Evolutionary conservation across 2,797 vertebrate species (phyloP).

Genomic region (Botia kubotai): DNA sequence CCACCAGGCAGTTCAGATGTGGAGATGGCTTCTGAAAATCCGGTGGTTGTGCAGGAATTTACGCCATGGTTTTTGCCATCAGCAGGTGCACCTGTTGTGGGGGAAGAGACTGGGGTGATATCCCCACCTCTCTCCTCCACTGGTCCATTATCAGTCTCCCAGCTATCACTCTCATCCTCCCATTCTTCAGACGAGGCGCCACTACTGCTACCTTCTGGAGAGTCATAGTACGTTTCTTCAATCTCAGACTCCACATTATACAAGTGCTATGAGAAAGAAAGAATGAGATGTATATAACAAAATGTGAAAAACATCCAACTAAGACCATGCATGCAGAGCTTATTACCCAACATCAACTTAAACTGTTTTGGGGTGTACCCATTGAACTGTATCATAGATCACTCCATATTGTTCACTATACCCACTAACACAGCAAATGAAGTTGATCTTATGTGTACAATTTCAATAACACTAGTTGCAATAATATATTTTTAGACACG

Average conservation of each 20-base stretch:
- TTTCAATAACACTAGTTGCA: too few relatives aligned
- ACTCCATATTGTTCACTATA: too few relatives aligned
- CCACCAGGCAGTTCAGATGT: conserved; percentile 26
- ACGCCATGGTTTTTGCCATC: conserved; percentile 37
- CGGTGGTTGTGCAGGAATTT: conserved; percentile 13
- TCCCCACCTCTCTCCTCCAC: conserved; percentile 86
- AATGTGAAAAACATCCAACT: too few relatives aligned
- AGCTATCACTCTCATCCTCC: conserved; percentile 99
- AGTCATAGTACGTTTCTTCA: conserved; percentile 96
- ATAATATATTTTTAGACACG: too few relatives aligned
- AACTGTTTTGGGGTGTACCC: too few relatives aligned
- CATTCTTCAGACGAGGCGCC: conserved; percentile 94
- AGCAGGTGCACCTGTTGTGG: conserved; percentile 50
- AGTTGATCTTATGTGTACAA: too few relatives aligned
- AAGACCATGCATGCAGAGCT: too few relatives aligned
- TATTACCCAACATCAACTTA: too few relatives aligned
- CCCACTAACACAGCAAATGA: too few relatives aligned
- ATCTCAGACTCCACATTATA: conserved; percentile 98
- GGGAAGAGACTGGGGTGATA: conserved; percentile 58
- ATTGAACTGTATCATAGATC: too few relatives aligned
- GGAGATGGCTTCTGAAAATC: conserved; percentile 23
- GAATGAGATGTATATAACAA: background rate
- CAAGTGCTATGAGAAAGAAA: conserved; percentile 81
- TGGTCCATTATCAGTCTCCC: conserved; percentile 96
- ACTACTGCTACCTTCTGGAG: conserved; percentile 92